Evolutionary conservation across 2,888 invertebrate genomes (phyloP), one percentile per base, ranked within the genome.

Genomic region (Nephrocerus scutellatus): DNA sequence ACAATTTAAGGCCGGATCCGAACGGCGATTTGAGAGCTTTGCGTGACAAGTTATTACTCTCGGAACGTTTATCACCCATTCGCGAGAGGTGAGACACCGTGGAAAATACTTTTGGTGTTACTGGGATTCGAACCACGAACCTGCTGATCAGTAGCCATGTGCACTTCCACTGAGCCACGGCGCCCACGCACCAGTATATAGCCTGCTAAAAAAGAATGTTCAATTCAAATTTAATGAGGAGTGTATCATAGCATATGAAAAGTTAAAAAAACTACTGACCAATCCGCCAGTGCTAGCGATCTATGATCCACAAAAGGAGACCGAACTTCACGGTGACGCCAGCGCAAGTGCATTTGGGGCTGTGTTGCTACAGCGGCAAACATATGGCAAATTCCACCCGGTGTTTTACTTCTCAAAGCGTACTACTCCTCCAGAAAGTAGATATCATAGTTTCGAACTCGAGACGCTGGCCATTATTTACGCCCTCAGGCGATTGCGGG

Each of bases 391-490:
- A 13, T 36, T 50, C 4, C 51, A 53, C n/a, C 58, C 59, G 1
- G 53, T 60, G 5, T 54, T 52, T 24, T 59, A 46, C 32, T 61
- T 57, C 28, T 57, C 55, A 23, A 46, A 51, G 32, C 39, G 52
- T 31, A 52, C 53, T 2, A 44, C 52, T 3, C 30, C 30, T 3
- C 24, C 40, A 3, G 54, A 58, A 30, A 19, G 47, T 4, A 47
- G 48, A 28, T 54, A 48, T 36, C 51, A 55, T 30, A 52, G 53
- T 30, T 55, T 47, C 38, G 56, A 58, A 32, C 36, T 60, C 8
- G 56, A 58, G 42, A 48, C 47, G 2, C 28, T 56, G 13, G 47
- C 52, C 1, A 49, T 54, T 3, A 41, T 57, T 20, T 50, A 52
- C 37, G 40, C 56, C 0, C 23, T 55, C 7, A 36, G 52, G 20